phyloP scores from a whole-genome alignment of 2,113 vertebrate genomes.

The Myiagra hebetior region DNA sequence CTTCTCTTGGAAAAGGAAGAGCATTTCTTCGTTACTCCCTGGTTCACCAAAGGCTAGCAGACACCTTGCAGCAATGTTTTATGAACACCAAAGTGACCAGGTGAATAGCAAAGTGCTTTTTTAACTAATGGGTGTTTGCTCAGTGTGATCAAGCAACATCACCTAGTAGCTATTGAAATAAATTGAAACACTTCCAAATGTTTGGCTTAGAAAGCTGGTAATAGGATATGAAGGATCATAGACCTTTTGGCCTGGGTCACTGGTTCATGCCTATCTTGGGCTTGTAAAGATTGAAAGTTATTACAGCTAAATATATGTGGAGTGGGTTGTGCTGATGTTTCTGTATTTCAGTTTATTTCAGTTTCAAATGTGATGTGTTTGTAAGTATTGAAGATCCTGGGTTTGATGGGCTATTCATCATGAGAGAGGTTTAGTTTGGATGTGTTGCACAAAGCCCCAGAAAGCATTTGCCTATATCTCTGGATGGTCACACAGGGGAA shows the following conservation, averaged over 20 bases:
- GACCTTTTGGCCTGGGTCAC: neutral
- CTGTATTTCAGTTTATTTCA: fast-evolving
- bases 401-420: neutral
- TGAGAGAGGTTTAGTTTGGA: neutral
- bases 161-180: neutral
- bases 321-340: neutral
- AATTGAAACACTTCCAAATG: neutral
- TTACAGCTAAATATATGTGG: neutral
- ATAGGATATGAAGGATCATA: neutral
- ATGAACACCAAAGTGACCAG: conserved; percentile 91
- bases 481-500: neutral
- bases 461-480: neutral
- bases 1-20: conserved; percentile 92
- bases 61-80: conserved; percentile 94
- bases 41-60: conserved; percentile 92
- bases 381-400: neutral
- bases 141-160: neutral
- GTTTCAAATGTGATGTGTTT: neutral
- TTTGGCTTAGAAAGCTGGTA: neutral
- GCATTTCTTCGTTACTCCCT: conserved; percentile 94
- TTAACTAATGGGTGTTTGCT: neutral
- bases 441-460: neutral
- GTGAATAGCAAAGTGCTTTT: conserved; percentile 62
- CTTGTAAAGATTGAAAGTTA: conserved; percentile 6
- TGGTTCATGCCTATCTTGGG: neutral